These are phyloP conservation scores for Smittia aterrima DNA, from an alignment of 2,888 invertebrate genomes.

Conservation along the genomic window DNA sequence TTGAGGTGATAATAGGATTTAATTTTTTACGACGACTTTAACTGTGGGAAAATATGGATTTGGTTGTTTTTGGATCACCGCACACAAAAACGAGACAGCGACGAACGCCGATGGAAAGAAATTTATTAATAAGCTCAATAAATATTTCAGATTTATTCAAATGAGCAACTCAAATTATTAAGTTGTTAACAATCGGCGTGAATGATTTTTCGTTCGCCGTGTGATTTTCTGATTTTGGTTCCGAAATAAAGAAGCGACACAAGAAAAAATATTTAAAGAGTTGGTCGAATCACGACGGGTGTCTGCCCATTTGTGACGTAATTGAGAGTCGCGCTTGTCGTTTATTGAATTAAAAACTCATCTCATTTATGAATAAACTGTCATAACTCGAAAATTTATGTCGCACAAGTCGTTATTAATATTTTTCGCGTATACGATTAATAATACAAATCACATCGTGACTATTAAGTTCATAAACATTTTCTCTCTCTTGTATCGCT, in stretches of 20 bases:
- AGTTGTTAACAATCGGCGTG: slow-evolving; percentile 29
- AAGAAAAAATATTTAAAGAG: not conserved
- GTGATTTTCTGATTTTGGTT: not conserved
- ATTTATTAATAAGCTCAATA: slow-evolving; percentile 25
- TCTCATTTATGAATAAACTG: slow-evolving; percentile 6
- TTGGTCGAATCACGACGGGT: not conserved
- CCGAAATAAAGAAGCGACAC: not conserved
- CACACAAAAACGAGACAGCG: not conserved
- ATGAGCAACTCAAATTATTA: slow-evolving; percentile 19
- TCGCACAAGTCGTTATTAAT: not conserved
- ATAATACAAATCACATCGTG: slow-evolving; percentile 8
- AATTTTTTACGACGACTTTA: slow-evolving; percentile 26
- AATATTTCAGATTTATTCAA: slow-evolving; percentile 33
- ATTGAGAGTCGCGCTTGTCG: slow-evolving; percentile 2
- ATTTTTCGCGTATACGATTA: not conserved
- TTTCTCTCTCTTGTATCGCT: not conserved
- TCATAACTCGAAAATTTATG: slow-evolving; percentile 8
- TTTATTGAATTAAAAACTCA: slow-evolving; percentile 11
- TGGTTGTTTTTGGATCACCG: slow-evolving; percentile 12
- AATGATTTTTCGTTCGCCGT: slow-evolving; percentile 8
- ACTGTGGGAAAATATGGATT: slow-evolving; percentile 24
- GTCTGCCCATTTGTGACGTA: slow-evolving; percentile 10
- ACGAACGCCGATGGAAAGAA: slow-evolving; percentile 1
- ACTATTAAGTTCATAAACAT: slow-evolving; percentile 20
- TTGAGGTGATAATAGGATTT: slow-evolving; percentile 30